These are phyloP conservation scores for Caenorhabditis becei DNA, from an alignment of 2,888 invertebrate species.

Conservation along the genomic window DNA sequence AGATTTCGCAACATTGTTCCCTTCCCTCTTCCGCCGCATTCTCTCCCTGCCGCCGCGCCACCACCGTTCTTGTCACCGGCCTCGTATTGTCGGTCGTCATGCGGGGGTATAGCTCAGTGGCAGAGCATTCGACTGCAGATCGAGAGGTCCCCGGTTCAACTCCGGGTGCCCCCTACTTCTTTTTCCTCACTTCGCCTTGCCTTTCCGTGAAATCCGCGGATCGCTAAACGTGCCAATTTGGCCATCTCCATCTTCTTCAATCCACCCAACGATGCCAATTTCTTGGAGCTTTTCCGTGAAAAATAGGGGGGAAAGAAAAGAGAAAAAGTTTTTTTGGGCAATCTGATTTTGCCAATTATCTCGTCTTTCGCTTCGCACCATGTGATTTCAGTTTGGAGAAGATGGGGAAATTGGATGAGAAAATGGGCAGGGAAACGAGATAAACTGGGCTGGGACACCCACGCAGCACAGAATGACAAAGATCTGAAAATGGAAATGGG, in stretches of 20 bases:
- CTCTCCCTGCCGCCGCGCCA: no score
- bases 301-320: no score
- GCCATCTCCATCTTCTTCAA: no score
- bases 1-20: no score
- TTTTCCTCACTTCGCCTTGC: no score
- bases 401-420: constrained; percentile 1
- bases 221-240: no score
- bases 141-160: constrained; percentile 81
- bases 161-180: constrained; percentile 75
- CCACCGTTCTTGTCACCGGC: no score
- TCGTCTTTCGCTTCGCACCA: constrained; percentile 7
- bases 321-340: constrained; percentile 3
- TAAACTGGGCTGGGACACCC: neutral
- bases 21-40: no score
- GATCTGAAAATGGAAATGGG: neutral
- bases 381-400: constrained; percentile 5
- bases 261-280: neutral
- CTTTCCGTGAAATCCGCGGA: no score
- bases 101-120: constrained; percentile 80
- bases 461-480: neutral
- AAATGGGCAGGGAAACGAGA: neutral
- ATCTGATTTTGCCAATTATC: constrained; percentile 35
- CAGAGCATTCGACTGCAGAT: constrained; percentile 81
- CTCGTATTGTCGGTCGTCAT: no score
- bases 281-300: neutral